Conservation (phyloP, 2,888 invertebrate genomes). For the Euzophera pinguis region DNA sequence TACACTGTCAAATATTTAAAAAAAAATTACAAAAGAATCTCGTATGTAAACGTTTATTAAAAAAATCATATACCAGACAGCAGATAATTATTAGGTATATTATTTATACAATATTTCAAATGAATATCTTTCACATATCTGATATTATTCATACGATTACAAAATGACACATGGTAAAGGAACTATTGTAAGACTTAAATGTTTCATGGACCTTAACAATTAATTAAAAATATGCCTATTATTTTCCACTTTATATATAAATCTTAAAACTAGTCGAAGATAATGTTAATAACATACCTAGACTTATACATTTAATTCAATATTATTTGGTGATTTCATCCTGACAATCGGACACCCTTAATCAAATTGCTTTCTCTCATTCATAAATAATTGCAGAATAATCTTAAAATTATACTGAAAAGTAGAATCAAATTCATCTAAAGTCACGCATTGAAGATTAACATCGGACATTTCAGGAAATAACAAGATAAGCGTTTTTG, state of each 20-base stretch:
- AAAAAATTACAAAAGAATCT: conserved; percentile 26
- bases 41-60: conserved; percentile 74
- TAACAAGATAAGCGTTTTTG: too few species aligned
- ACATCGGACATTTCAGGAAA: too few species aligned
- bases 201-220: conserved; percentile 55
- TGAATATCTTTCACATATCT: conserved; percentile 61
- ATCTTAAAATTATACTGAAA: conserved; percentile 4
- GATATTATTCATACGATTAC: conserved; percentile 62
- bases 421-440: too few species aligned
- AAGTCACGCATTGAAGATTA: too few species aligned
- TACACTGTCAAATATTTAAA: background rate
- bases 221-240: conserved; percentile 65
- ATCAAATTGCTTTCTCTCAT: conserved; percentile 15
- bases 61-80: conserved; percentile 77
- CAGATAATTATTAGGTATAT: conserved; percentile 73
- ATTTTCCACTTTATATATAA: conserved; percentile 48
- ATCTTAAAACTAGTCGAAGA: conserved; percentile 48
- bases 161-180: conserved; percentile 79
- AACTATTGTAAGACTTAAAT: conserved; percentile 77
- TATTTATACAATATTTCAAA: conserved; percentile 69
- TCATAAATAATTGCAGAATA: conserved; percentile 9
- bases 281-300: conserved; percentile 50
- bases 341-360: conserved; percentile 27
- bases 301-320: conserved; percentile 43
- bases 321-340: conserved; percentile 64